Evolutionary conservation across 1,140 invertebrate genomes (phyloP).

Genomic region (Cydia fagiglandana): DNA sequence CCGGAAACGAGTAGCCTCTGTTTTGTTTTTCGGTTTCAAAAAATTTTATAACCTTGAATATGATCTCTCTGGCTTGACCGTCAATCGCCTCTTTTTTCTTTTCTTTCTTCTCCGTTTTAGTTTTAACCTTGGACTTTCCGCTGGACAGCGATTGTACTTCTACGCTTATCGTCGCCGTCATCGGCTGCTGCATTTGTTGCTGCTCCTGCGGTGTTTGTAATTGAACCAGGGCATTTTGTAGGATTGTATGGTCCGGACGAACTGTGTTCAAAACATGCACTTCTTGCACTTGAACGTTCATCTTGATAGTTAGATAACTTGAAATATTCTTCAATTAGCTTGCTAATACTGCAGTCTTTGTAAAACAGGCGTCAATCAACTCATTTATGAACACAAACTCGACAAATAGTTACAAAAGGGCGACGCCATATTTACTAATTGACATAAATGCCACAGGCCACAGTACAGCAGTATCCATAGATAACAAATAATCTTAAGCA

Average conservation of each 20-base stretch:
- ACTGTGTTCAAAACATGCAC: slow-evolving; percentile 17
- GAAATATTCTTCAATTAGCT: not conserved
- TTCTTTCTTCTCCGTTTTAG: slow-evolving; percentile 46
- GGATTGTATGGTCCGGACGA: slow-evolving; percentile 1
- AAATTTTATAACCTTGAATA: slow-evolving; percentile 73
- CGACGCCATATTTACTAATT: slow-evolving; percentile 29
- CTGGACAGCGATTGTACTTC: not conserved
- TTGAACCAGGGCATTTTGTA: slow-evolving; percentile 23
- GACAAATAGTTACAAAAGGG: not conserved
- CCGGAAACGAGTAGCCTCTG: slow-evolving; percentile 69
- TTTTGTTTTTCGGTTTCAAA: slow-evolving; percentile 75
- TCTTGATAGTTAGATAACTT: not conserved
- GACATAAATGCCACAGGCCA: not conserved
- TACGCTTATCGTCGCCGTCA: not conserved
- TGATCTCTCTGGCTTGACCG: slow-evolving; percentile 69
- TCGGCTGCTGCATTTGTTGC: slow-evolving; percentile 14
- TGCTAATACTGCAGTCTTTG: not conserved
- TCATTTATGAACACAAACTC: slow-evolving; percentile 10
- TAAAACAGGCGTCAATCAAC: not conserved
- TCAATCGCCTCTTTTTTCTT: slow-evolving; percentile 74
- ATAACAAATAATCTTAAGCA: not conserved
- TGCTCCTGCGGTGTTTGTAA: slow-evolving; percentile 22
- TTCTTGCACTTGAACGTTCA: slow-evolving; percentile 23
- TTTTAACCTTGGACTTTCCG: not conserved
- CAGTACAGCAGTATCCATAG: not conserved